A percentile compares a stretch with the other conserved stretches of the same genome.
Evolutionary conservation across 2,113 vertebrate genomes (phyloP).

Genomic region (Echinops telfairi): DNA sequence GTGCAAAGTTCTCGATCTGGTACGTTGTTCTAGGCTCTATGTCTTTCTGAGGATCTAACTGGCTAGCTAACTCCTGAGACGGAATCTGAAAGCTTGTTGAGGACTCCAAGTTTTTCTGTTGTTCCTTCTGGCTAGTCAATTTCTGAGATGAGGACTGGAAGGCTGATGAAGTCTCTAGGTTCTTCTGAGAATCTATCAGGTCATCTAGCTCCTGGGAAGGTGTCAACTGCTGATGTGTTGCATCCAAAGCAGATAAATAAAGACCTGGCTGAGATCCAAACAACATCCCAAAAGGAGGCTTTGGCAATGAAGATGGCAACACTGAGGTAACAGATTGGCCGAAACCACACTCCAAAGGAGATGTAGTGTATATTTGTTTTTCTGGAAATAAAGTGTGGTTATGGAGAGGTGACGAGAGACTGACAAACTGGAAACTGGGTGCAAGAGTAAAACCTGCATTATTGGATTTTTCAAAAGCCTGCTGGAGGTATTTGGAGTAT

Average conservation of each 20-base stretch:
- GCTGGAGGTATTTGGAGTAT: constrained; percentile 99
- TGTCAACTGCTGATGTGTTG: constrained; percentile 98
- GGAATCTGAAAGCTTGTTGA: constrained; percentile 93
- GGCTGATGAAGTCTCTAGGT: constrained; percentile 91
- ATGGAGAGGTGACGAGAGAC: constrained; percentile 94
- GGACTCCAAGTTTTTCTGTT: constrained; percentile 92
- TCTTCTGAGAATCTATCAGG: constrained; percentile 97
- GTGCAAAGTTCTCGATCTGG: constrained; percentile 99
- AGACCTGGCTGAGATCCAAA: constrained; percentile 95
- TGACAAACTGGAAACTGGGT: constrained; percentile 94
- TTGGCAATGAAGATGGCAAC: constrained; percentile 95
- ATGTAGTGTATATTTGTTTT: constrained; percentile 96
- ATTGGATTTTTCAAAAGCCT: constrained; percentile 98
- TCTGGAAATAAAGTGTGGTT: constrained; percentile 96
- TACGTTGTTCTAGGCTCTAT: constrained; percentile 93
- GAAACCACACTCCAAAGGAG: constrained; percentile 96
- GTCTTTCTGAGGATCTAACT: constrained; percentile 95
- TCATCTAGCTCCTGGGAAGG: constrained; percentile 99
- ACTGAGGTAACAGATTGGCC: constrained; percentile 96
- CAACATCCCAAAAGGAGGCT: constrained; percentile 97
- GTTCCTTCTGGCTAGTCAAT: constrained; percentile 94
- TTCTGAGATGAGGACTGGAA: constrained; percentile 96
- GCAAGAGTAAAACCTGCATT: constrained; percentile 95
- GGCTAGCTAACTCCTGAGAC: constrained; percentile 94
- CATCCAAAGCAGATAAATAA: constrained; percentile 95